phyloP scores from a whole-genome alignment of 92 coral and sea anemone species.

The Porites evermanni region DNA sequence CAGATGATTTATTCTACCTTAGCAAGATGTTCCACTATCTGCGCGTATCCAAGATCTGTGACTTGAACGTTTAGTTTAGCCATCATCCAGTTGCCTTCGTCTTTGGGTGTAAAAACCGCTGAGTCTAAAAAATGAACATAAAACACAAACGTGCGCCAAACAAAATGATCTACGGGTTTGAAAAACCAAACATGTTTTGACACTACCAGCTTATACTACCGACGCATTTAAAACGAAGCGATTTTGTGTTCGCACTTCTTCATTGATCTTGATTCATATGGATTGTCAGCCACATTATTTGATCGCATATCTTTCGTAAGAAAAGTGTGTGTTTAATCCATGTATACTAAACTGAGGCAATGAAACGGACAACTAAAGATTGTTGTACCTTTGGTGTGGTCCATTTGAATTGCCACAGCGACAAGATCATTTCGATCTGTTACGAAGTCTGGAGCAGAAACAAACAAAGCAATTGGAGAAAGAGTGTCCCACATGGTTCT shows the following conservation, averaged over 20 bases:
- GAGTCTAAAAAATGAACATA: constrained; percentile 32
- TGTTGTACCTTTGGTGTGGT: constrained; percentile 43
- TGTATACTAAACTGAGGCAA: too few relatives aligned
- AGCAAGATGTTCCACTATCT: constrained; percentile 76
- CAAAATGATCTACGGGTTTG: too few relatives aligned
- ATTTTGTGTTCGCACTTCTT: too few relatives aligned
- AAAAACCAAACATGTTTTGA: too few relatives aligned
- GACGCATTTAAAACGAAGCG: too few relatives aligned
- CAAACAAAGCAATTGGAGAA: constrained; percentile 77
- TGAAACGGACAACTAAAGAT: not conserved
- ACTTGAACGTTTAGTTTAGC: constrained; percentile 72
- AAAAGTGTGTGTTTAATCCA: too few relatives aligned
- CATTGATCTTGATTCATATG: too few relatives aligned
- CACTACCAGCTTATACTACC: too few relatives aligned
- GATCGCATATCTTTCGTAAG: too few relatives aligned
- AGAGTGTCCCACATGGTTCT: constrained; percentile 51
- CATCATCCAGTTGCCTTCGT: constrained; percentile 74
- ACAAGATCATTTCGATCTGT: constrained; percentile 37
- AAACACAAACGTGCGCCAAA: too few relatives aligned
- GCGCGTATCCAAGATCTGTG: constrained; percentile 58
- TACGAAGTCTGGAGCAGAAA: constrained; percentile 3
- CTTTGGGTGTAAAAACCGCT: constrained; percentile 65
- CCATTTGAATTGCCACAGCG: constrained; percentile 75
- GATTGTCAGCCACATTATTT: too few relatives aligned
- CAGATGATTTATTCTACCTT: constrained; percentile 43